Conservation (phyloP, 53 echinoderm and acorn worm species). For the Stichopus horrens region DNA sequence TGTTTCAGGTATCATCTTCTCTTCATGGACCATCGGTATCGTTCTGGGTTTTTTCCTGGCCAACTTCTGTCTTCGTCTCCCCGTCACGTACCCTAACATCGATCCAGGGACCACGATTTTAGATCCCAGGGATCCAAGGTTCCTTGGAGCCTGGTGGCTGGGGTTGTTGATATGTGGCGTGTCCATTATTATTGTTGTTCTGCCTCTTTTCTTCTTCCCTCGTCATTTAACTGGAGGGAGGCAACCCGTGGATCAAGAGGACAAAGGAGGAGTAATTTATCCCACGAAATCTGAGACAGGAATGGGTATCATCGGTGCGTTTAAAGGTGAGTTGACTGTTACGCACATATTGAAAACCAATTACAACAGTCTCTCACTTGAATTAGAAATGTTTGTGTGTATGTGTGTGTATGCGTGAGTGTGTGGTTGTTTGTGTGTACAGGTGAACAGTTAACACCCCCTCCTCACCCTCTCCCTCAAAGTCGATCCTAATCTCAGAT, state of each 20-base stretch:
- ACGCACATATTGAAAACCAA: too few species aligned
- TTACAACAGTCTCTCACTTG: too few species aligned
- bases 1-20: constrained; percentile 7
- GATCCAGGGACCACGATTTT: constrained; percentile 19
- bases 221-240: constrained; percentile 45
- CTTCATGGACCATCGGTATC: constrained; percentile 40
- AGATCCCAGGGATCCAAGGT: constrained; percentile 41
- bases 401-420: too few species aligned
- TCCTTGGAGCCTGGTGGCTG: constrained; percentile 85
- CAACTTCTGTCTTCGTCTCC: constrained; percentile 29
- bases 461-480: too few species aligned
- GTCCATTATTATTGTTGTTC: constrained; percentile 47
- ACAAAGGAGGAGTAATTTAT: background rate
- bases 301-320: background rate
- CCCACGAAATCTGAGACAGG: background rate
- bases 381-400: too few species aligned
- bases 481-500: too few species aligned
- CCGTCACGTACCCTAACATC: constrained; percentile 31
- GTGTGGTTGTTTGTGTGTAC: too few species aligned
- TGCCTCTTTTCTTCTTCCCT: constrained; percentile 81
- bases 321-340: constrained; percentile 43
- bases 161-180: constrained; percentile 66
- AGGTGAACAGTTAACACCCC: too few species aligned
- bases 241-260: constrained; percentile 4
- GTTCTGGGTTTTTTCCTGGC: constrained; percentile 46